Conservation (phyloP, 2,888 invertebrate species). For the Fissipunctia ypsillon region DNA sequence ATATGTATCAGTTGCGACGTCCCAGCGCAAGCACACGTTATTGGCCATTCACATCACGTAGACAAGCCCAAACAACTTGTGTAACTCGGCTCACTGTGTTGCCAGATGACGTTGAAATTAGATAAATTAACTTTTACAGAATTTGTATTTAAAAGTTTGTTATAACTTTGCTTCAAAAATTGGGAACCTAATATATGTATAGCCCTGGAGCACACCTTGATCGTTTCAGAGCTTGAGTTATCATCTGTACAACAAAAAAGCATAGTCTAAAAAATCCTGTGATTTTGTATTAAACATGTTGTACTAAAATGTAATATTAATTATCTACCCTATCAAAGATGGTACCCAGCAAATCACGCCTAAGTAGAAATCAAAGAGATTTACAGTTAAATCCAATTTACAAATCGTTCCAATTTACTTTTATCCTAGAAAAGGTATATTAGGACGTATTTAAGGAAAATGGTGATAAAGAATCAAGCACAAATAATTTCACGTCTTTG, state of each 20-base stretch:
- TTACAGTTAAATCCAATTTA: neutral
- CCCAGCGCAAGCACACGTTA: conserved; percentile 14
- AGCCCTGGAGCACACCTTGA: neutral
- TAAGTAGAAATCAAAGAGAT: neutral
- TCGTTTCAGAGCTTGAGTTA: neutral
- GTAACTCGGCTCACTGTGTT: conserved; percentile 33
- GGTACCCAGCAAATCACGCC: neutral
- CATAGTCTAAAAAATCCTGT: neutral
- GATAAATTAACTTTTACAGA: neutral
- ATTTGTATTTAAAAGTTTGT: neutral
- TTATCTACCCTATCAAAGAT: neutral
- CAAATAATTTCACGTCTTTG: conserved; percentile 32
- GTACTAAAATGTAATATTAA: neutral
- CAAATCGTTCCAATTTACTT: neutral
- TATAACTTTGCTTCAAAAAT: neutral
- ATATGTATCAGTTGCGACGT: conserved; percentile 32
- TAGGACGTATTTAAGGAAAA: conserved; percentile 9
- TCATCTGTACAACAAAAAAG: neutral
- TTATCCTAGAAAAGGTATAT: neutral
- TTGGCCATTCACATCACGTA: conserved; percentile 48
- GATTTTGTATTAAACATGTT: neutral
- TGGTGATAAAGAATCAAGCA: conserved; percentile 11
- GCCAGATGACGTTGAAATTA: conserved; percentile 9
- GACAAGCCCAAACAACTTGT: conserved; percentile 39
- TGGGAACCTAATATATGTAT: neutral